A percentile compares a stretch with the other conserved stretches of the same genome.
Evolutionary conservation across 2,797 vertebrate genomes (phyloP).

Genomic region (Enteromius treurensis): DNA sequence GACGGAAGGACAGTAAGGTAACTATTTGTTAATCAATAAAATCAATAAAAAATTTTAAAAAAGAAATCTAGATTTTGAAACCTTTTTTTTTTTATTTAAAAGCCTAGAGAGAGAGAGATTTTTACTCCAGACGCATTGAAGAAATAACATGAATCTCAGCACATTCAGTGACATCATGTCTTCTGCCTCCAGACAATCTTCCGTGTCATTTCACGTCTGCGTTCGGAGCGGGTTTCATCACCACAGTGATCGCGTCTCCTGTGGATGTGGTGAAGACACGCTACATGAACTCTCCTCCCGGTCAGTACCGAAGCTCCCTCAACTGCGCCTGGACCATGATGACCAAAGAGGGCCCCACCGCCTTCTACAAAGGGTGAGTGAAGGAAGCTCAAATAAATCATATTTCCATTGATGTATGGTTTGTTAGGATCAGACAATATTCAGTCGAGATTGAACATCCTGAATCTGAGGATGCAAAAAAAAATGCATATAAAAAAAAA

Average conservation of each 20-base stretch:
- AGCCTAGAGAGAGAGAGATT: no score
- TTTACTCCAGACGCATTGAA: neutral
- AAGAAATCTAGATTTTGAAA: no score
- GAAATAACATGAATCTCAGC: neutral
- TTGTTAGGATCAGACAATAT: neutral
- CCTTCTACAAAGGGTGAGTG: conserved; percentile 90
- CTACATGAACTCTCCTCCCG: conserved; percentile 89
- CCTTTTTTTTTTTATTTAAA: no score
- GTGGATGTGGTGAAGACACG: conserved; percentile 90
- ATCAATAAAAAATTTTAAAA: neutral
- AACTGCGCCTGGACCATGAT: conserved; percentile 85
- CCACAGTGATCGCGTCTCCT: conserved; percentile 86
- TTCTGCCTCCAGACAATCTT: conserved; percentile 78
- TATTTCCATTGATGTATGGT: neutral
- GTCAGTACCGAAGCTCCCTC: conserved; percentile 82
- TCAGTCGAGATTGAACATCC: neutral
- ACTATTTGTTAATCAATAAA: neutral
- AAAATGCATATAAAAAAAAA: no score
- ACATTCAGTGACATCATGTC: neutral
- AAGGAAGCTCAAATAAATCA: neutral
- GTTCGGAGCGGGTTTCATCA: conserved; percentile 86
- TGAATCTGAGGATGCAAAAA: no score
- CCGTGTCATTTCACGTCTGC: conserved; percentile 87
- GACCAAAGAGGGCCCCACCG: conserved; percentile 84
- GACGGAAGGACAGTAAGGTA: neutral